A percentile compares a stretch with the other conserved stretches of the same genome.
phyloP scores from a whole-genome alignment of 2,113 vertebrate genomes.

The Anarrhichthys ocellatus region DNA sequence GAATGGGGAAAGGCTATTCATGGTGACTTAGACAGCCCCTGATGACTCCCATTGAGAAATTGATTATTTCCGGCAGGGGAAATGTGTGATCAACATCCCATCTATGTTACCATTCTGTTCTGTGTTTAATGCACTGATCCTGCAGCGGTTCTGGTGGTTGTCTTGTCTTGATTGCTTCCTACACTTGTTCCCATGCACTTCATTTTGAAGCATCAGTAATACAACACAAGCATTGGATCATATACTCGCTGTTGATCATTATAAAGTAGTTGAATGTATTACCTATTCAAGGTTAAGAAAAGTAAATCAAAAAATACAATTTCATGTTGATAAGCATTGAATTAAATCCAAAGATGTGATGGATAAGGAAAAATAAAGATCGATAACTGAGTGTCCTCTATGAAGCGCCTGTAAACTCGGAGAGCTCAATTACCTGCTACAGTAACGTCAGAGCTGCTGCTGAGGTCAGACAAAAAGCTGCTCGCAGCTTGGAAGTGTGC shows the following conservation, averaged over 20 bases:
- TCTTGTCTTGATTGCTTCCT: constrained; percentile 18
- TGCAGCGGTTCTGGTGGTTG: background rate
- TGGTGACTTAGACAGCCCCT: background rate
- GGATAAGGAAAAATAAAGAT: background rate
- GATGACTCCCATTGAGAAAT: background rate
- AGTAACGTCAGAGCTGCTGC: constrained; percentile 21
- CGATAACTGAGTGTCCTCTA: background rate
- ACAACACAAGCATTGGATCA: background rate
- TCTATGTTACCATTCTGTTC: background rate
- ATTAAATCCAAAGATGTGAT: background rate
- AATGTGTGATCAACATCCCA: constrained; percentile 1
- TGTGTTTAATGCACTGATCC: constrained; percentile 2
- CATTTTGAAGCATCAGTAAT: background rate
- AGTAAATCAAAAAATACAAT: background rate
- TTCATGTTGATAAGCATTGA: background rate
- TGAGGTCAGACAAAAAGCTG: constrained; percentile 34
- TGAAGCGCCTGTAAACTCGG: background rate
- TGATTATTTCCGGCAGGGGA: background rate
- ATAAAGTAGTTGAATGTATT: background rate
- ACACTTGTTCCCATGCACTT: background rate
- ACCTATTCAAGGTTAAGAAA: background rate
- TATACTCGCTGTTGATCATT: background rate
- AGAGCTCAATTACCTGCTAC: background rate
- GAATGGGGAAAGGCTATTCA: constrained; percentile 6
- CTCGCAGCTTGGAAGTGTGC: constrained; percentile 36